Base-by-base conservation (phyloP, 2,888 invertebrate species). In the Lasioglossum lativentre region DNA sequence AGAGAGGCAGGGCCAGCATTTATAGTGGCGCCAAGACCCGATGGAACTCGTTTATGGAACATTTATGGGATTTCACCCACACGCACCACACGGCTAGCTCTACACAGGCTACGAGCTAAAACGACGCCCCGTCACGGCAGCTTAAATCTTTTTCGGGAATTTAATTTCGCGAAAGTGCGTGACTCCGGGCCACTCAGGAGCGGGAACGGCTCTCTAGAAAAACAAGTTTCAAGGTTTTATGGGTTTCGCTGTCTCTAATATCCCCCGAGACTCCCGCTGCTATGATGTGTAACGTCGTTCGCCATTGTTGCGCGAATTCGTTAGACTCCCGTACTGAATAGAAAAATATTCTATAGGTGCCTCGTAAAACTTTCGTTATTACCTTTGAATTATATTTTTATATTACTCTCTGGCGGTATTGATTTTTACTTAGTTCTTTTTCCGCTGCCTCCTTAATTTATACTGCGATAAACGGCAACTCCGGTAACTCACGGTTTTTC, bases 11-110 rank as follows among this genome's bases (percentile, higher is more conserved):
- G 23, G 23, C 34, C 40, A 16, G 12, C 71, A 77, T 85, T 68
- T 56, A 75, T 34, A 66, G 47, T 27, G 75, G 80, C 80, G 70
- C 76, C 74, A 72, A 42, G 77, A 68, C 77, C 45, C 85, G 71
- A 85, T 77, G 85, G 16, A 80, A 86, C 80, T 75, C 86, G 82
- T 82, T 84, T 78, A 76, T 42, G 68, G 27, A 47, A 77, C 73
- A 70, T 80, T 85, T 82, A 82, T 72, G 76, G 78, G 83, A 73
- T 75, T 75, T 75, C 52, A 70, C 70, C 75, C 16, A 30, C 56
- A 59, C 59, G 52, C 47, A n/a, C 10, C 42, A 38, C 38, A 80
- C 80, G 59, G 77, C 52, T 68, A n/a, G n/a, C n/a, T n/a, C n/a
- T n/a, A 80, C 73, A 70, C 45, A 12, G 70, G 74, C 45, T 73